Conservation (phyloP, 2,888 invertebrate species). For the Drosophila yooni region DNA sequence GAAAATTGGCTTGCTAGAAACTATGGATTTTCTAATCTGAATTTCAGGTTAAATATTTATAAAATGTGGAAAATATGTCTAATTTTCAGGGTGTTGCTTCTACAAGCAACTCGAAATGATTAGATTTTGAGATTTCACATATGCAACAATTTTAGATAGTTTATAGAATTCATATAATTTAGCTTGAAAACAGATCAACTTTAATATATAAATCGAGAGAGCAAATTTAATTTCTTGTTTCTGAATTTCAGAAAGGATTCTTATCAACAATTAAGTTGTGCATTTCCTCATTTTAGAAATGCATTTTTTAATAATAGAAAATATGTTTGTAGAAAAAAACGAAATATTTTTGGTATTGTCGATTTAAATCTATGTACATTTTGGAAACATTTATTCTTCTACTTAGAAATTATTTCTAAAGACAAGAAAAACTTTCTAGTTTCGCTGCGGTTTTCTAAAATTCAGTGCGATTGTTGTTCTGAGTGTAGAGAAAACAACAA, state of each 20-base stretch:
- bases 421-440: not conserved
- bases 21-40: not conserved
- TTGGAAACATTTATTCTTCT: too few relatives aligned
- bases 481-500: conserved; percentile 3
- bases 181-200: not conserved
- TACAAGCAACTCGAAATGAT: not conserved
- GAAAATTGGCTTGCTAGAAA: not conserved
- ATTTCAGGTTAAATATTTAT: not conserved
- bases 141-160: not conserved
- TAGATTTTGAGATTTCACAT: not conserved
- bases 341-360: too few relatives aligned
- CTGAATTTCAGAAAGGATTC: too few relatives aligned
- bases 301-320: too few relatives aligned
- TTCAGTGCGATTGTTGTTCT: not conserved
- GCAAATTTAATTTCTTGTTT: too few relatives aligned
- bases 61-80: not conserved
- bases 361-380: too few relatives aligned
- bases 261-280: too few relatives aligned
- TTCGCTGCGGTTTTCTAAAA: not conserved
- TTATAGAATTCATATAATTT: not conserved
- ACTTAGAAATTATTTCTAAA: too few relatives aligned
- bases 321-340: too few relatives aligned
- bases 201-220: not conserved
- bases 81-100: not conserved
- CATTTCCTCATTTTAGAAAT: too few relatives aligned